phyloP scores from a whole-genome alignment of 2,888 invertebrate genomes.

The Temnothorax ravouxi region DNA sequence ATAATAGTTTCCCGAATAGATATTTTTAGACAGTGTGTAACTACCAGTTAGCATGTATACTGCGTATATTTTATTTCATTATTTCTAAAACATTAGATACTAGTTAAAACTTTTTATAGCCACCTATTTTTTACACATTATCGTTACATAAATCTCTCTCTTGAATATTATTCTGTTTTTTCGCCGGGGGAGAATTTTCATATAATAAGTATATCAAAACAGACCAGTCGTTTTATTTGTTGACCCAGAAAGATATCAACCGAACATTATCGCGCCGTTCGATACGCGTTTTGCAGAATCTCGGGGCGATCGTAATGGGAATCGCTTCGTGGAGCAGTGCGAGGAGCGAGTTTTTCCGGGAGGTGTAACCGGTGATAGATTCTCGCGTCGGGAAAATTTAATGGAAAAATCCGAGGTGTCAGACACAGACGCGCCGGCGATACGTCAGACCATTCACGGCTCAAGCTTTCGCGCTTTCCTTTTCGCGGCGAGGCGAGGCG shows the following conservation, averaged over 20 bases:
- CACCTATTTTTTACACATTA: not conserved
- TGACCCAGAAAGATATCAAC: conserved; percentile 27
- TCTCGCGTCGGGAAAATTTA: conserved; percentile 85
- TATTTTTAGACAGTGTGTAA: not conserved
- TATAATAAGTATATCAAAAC: not conserved
- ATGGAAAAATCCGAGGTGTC: conserved; percentile 86
- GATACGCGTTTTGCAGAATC: conserved; percentile 70
- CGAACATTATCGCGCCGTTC: conserved; percentile 53
- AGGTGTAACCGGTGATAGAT: conserved; percentile 85
- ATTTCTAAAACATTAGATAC: not conserved
- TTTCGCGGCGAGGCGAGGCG: conserved; percentile 46
- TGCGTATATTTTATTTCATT: not conserved
- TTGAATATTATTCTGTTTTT: not conserved
- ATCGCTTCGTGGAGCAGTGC: conserved; percentile 77
- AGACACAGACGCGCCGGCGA: conserved; percentile 84
- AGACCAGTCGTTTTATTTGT: conserved; percentile 26
- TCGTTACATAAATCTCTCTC: not conserved
- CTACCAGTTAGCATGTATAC: not conserved
- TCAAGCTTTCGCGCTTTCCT: conserved; percentile 75
- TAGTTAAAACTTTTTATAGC: not conserved
- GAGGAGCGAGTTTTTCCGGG: conserved; percentile 77
- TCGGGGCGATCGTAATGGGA: conserved; percentile 81
- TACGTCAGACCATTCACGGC: conserved; percentile 85
- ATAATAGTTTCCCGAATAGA: not conserved
- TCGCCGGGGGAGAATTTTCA: not conserved